Evolutionary conservation across 2,797 vertebrate genomes (phyloP).

Genomic region (Mergus octosetaceus): DNA sequence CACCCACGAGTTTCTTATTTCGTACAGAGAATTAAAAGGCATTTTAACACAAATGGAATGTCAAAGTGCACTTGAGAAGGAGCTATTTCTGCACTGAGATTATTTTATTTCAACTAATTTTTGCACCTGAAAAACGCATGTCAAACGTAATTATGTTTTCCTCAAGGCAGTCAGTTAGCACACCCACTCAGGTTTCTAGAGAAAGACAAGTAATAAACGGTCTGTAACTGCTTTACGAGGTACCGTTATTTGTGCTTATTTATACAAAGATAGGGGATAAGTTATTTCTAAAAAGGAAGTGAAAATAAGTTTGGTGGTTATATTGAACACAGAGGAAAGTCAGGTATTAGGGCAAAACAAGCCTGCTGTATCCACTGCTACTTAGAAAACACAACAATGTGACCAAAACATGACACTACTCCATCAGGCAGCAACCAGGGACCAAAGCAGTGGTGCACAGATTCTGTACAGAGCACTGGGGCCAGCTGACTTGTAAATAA

Average conservation of each 20-base stretch:
- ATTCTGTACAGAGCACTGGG: background rate
- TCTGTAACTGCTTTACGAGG: conserved; percentile 4
- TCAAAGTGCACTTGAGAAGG: background rate
- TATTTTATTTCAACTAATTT: background rate
- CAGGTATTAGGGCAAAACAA: conserved; percentile 29
- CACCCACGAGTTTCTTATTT: background rate
- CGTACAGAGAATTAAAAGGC: background rate
- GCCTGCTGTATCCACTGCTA: background rate
- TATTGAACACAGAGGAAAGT: conserved; percentile 25
- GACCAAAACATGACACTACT: conserved; percentile 14
- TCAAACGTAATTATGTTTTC: background rate
- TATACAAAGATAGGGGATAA: conserved; percentile 35
- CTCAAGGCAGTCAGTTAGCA: background rate
- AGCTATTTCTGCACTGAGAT: background rate
- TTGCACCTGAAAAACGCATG: background rate
- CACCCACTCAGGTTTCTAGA: background rate
- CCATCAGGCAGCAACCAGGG: background rate
- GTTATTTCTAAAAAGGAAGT: background rate
- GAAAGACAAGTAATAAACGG: background rate
- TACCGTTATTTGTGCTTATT: conserved; percentile 30
- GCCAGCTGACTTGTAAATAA: background rate
- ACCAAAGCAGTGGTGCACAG: background rate
- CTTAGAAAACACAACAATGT: conserved; percentile 6
- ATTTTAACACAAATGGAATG: background rate
- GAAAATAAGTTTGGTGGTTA: conserved; percentile 48